Evolutionary conservation across 2,113 vertebrate species (phyloP).

Genomic region (Lycocorax pyrrhopterus): DNA sequence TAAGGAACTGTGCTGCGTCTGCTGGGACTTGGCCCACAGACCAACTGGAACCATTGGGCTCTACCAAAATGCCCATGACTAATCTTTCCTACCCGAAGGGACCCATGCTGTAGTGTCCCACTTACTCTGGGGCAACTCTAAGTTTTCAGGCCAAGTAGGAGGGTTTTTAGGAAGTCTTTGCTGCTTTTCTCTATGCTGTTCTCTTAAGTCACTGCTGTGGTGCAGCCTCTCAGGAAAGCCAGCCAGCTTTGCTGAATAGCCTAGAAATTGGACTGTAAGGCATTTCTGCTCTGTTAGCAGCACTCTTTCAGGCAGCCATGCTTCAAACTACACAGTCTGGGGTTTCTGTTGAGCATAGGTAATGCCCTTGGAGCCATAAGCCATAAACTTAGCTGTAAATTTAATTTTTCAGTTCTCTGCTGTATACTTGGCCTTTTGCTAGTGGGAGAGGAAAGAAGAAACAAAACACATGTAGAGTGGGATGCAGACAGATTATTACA

Average conservation of each 20-base stretch:
- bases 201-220: not conserved
- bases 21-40: not conserved
- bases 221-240: not conserved
- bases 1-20: not conserved
- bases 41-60: not conserved
- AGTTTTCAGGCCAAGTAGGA: not conserved
- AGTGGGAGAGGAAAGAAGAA: not conserved
- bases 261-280: not conserved
- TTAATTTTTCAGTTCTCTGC: not conserved
- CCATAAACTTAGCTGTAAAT: not conserved
- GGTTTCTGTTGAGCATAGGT: not conserved
- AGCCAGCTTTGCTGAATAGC: not conserved
- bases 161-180: not conserved
- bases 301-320: not conserved
- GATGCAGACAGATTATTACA: not conserved
- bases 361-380: not conserved
- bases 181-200: not conserved
- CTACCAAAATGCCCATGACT: not conserved
- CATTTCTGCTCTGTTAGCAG: not conserved
- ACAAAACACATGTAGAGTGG: not conserved
- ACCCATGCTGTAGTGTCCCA: not conserved
- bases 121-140: not conserved
- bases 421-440: not conserved
- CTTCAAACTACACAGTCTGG: not conserved
- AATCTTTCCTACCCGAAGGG: not conserved